A percentile compares a stretch with the other conserved stretches of the same genome.
phyloP scores from a whole-genome alignment of 2,888 invertebrate species.

The Blomia tropicalis region DNA sequence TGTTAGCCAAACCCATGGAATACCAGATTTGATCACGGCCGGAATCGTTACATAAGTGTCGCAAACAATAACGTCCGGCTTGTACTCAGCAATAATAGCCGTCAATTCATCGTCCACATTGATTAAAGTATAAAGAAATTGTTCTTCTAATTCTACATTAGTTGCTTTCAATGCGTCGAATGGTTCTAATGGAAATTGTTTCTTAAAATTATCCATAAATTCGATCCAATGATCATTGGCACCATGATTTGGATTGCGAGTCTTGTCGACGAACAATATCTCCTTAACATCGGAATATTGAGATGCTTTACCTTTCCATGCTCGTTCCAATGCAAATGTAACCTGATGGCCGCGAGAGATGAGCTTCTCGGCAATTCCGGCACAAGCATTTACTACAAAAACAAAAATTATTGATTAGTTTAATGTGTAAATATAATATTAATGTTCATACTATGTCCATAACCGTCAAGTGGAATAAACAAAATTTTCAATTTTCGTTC shows the following conservation, averaged over 20 bases:
- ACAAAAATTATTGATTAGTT: not conserved
- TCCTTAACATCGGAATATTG: conserved; percentile 3
- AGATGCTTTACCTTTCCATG: conserved; percentile 8
- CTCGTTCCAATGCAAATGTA: not conserved
- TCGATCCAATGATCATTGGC: conserved; percentile 8
- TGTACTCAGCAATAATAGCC: not conserved
- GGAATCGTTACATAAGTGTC: conserved; percentile 9
- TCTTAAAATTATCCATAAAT: not conserved
- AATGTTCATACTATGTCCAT: not conserved
- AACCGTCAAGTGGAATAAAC: not conserved
- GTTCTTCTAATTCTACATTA: not conserved
- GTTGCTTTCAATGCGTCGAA: not conserved
- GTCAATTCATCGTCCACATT: conserved; percentile 1
- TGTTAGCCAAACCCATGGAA: conserved; percentile 14
- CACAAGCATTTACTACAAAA: not conserved
- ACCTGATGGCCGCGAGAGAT: not conserved
- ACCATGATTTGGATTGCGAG: not conserved
- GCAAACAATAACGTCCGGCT: conserved; percentile 4
- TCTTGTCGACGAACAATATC: not conserved
- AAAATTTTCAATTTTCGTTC: not conserved
- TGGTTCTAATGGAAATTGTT: not conserved
- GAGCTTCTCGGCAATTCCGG: conserved; percentile 4
- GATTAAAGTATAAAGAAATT: not conserved
- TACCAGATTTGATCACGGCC: conserved; percentile 4
- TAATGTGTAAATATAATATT: not conserved